phyloP scores from a whole-genome alignment of 2,113 vertebrate genomes.

The Dicaeum eximium region DNA sequence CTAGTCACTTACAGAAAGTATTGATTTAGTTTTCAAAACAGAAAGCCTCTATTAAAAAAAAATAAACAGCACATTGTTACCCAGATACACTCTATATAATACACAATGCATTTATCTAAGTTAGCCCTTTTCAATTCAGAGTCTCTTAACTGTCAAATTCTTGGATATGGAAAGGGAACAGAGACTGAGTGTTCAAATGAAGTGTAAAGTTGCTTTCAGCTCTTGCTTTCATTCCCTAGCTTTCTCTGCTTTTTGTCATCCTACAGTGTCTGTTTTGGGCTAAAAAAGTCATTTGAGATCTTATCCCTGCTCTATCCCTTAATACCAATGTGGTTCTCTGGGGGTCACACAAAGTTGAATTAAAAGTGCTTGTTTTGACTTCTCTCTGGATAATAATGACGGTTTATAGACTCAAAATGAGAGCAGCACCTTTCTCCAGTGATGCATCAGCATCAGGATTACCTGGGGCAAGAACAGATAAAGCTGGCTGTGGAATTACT shows the following conservation, averaged over 20 bases:
- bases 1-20: not conserved
- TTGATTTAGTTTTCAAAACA: not conserved
- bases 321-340: not conserved
- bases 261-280: conserved; percentile 54
- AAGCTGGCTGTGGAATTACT: not conserved
- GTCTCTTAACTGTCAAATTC: not conserved
- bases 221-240: conserved; percentile 37
- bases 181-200: not conserved
- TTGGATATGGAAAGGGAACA: not conserved
- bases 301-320: conserved; percentile 21
- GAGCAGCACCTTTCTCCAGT: not conserved
- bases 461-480: not conserved
- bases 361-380: conserved; percentile 34
- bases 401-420: not conserved
- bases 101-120: not conserved
- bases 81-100: not conserved
- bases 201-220: conserved; percentile 35
- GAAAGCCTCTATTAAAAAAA: not conserved
- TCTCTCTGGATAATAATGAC: not conserved
- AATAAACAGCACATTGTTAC: not conserved
- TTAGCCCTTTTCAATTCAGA: conserved; percentile 12
- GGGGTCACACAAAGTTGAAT: not conserved
- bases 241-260: conserved; percentile 50
- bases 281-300: not conserved
- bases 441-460: not conserved